Evolutionary conservation across 2,113 vertebrate genomes (phyloP).

Genomic region (Istiophorus platypterus): DNA sequence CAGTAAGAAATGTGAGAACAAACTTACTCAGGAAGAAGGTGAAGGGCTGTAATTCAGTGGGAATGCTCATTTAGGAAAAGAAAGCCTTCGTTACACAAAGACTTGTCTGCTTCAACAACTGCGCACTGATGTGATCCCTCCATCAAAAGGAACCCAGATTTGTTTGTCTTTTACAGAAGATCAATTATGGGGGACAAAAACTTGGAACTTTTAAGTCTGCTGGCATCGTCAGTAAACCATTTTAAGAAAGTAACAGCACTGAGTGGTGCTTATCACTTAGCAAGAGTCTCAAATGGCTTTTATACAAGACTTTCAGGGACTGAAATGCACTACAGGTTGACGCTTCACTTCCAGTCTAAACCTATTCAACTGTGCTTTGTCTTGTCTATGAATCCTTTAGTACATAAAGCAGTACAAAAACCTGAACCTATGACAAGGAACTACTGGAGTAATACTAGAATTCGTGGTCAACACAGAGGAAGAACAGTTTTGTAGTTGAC

Average conservation of each 20-base stretch:
- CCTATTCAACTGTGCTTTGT: conserved; percentile 75
- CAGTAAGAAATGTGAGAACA: conserved; percentile 66
- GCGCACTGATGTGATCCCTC: conserved; percentile 59
- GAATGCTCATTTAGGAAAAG: conserved; percentile 82
- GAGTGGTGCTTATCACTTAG: conserved; percentile 58
- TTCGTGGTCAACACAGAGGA: conserved; percentile 65
- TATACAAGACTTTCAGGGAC: conserved; percentile 58
- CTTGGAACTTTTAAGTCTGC: conserved; percentile 61
- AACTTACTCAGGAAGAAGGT: conserved; percentile 72
- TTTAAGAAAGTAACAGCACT: conserved; percentile 60
- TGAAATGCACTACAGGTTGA: conserved; percentile 62
- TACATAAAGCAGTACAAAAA: conserved; percentile 74
- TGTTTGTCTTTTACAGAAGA: conserved; percentile 56
- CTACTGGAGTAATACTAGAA: conserved; percentile 65
- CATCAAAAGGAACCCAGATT: conserved; percentile 51
- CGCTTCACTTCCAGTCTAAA: conserved; percentile 59
- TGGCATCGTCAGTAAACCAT: conserved; percentile 72
- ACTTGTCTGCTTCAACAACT: conserved; percentile 63
- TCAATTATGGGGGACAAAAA: conserved; percentile 60
- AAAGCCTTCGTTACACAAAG: conserved; percentile 69
- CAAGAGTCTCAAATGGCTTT: conserved; percentile 65
- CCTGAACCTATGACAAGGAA: conserved; percentile 61
- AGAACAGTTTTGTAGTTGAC: conserved; percentile 70
- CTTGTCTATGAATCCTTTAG: conserved; percentile 64
- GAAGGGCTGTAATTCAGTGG: conserved; percentile 75